These are phyloP conservation scores for Desoria tigrina DNA, from an alignment of 2,888 invertebrate species.

Conservation along the genomic window DNA sequence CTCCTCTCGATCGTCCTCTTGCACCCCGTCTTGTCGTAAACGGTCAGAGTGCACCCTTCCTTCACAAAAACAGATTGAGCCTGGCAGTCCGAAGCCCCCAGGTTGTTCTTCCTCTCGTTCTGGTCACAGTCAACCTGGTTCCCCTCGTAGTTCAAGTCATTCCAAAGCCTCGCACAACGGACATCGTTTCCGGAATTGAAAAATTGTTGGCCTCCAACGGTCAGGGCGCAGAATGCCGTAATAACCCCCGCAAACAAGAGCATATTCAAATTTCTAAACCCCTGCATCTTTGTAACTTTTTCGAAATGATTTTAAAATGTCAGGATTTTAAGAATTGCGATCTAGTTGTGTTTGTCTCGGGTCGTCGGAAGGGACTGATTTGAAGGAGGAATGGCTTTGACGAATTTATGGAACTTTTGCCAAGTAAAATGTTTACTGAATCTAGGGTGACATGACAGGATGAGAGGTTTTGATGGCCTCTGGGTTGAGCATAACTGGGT, in stretches of 20 bases:
- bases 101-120: constrained; percentile 40
- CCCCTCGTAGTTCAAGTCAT: constrained; percentile 35
- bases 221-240: not conserved
- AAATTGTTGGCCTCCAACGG: constrained; percentile 24
- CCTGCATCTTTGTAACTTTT: no score
- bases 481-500: no score
- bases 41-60: constrained; percentile 39
- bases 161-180: constrained; percentile 41
- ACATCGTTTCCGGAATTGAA: constrained; percentile 41
- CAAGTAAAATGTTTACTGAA: no score
- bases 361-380: no score
- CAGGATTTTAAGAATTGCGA: no score
- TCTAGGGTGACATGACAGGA: no score
- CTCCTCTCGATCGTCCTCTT: constrained; percentile 29
- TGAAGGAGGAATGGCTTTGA: no score
- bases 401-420: no score
- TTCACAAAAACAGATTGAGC: constrained; percentile 36
- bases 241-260: not conserved
- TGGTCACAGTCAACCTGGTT: constrained; percentile 30
- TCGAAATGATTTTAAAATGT: no score
- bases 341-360: not conserved
- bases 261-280: no score
- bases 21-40: constrained; percentile 40
- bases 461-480: no score
- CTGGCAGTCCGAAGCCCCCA: constrained; percentile 39